phyloP scores from a whole-genome alignment of 1,140 invertebrate genomes.

The Drosophila setifemur region DNA sequence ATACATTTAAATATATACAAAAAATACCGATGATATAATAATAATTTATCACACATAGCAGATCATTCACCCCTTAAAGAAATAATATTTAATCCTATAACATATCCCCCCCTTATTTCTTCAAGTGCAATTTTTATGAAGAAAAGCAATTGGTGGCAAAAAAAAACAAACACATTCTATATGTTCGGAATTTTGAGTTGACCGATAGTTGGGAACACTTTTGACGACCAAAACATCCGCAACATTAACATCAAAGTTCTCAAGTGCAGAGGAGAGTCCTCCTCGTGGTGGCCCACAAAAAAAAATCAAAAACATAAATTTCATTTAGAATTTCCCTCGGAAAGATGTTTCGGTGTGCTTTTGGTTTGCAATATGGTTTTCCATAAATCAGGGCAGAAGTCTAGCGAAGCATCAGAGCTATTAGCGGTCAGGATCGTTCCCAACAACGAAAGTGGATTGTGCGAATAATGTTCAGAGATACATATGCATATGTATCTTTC shows the following conservation, averaged over 20 bases:
- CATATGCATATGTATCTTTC: too few species aligned
- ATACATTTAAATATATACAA: too few species aligned
- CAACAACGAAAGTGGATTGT: too few species aligned
- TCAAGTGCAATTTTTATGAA: conserved; percentile 13
- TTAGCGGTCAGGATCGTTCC: conserved; percentile 36
- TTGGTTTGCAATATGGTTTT: conserved; percentile 36
- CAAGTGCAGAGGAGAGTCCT: conserved; percentile 42
- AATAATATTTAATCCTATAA: too few species aligned
- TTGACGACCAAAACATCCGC: conserved; percentile 23
- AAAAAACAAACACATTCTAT: conserved; percentile 30
- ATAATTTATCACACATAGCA: not conserved
- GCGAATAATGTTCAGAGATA: too few species aligned
- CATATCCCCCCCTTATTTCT: not conserved
- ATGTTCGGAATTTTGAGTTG: conserved; percentile 35
- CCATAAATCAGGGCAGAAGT: conserved; percentile 69
- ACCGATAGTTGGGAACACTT: conserved; percentile 34
- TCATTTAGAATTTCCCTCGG: conserved; percentile 3
- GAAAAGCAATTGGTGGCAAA: conserved; percentile 16
- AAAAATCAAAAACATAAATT: conserved; percentile 1
- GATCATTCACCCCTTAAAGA: too few species aligned
- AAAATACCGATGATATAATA: not conserved
- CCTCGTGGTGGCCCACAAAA: conserved; percentile 7
- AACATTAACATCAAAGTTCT: conserved; percentile 36
- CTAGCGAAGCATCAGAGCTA: conserved; percentile 46
- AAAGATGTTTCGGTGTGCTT: conserved; percentile 5